Evolutionary conservation across 2,113 vertebrate genomes (phyloP), one percentile per base, ranked within the genome.

Genomic region (Cromileptes altivelis): DNA sequence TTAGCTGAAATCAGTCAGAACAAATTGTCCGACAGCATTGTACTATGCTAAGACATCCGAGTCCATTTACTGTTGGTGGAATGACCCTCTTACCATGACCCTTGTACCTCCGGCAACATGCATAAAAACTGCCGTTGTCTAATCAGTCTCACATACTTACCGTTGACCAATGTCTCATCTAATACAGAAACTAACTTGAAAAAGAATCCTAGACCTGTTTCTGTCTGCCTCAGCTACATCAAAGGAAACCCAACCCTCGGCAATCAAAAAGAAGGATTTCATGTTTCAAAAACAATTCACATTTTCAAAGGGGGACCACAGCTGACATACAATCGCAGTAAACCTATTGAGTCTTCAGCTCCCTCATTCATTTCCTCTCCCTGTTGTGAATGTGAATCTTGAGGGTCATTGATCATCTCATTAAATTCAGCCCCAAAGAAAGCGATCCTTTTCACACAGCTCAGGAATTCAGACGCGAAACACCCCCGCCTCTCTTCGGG

Each of bases 351-450:
- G 93, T 94, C 89, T 85, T 75, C 80, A 56, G 86, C 85, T 88
- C 82, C 64, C 86, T 92, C 84, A 79, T 89, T 93, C 88, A 82
- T 73, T 87, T 80, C 71, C 89, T 92, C 85, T 86, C 82, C 85
- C 89, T 81, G 91, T 93, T 88, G 88, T 92, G 93, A 93, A 93
- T 92, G 92, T 82, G 91, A 89, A 91, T 93, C 91, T 91, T 94
- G 90, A 90, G 94, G 93, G 94, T 95, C 93, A 94, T 92, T 93
- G 93, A 94, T 93, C 92, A 94, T 94, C 94, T 94, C 89, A 94
- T 93, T 95, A 93, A 93, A 95, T 93, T 89, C 91, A 88, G 86
- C 45, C 90, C 86, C 75, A 91, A 93, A 93, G 91, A 91, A 93
- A 90, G 89, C 77, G 70, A 92, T 89, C 89, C 85, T 79, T 90